Percentiles rank a stretch among this genome's conserved stretches.
Evolutionary conservation across 1,140 invertebrate genomes (phyloP).

Genomic region (Ostrea edulis): DNA sequence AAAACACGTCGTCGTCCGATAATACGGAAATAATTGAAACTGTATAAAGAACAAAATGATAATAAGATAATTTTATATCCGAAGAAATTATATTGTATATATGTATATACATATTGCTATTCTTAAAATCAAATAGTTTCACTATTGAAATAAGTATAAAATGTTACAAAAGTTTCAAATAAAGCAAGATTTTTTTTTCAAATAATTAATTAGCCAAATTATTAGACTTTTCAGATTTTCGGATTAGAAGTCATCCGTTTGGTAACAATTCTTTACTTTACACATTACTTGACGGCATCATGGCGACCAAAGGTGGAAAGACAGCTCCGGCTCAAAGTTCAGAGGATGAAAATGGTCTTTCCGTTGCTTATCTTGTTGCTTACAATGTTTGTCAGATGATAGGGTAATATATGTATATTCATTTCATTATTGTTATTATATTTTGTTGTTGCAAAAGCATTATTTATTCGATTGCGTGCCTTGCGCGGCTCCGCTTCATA

Average conservation of each 20-base stretch:
- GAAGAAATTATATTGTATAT: neutral
- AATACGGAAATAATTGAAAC: constrained; percentile 1
- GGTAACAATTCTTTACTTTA: neutral
- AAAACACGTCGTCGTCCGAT: neutral
- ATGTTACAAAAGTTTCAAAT: neutral
- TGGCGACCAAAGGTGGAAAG: constrained; percentile 8
- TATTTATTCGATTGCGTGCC: too few species aligned
- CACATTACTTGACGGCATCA: neutral
- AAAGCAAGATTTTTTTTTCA: too few species aligned
- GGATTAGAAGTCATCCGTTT: neutral
- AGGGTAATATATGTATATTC: neutral
- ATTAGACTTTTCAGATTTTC: neutral
- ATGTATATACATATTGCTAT: neutral
- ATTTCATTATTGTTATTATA: neutral
- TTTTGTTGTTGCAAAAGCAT: too few species aligned
- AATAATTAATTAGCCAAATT: too few species aligned
- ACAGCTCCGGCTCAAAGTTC: constrained; percentile 29
- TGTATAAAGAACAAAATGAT: constrained; percentile 9
- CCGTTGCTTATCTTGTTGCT: constrained; percentile 61
- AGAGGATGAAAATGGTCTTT: constrained; percentile 49
- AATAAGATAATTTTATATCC: constrained; percentile 37
- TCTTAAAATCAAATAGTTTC: neutral
- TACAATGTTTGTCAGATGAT: constrained; percentile 52
- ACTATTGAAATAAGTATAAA: neutral
- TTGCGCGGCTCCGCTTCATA: too few species aligned